These are phyloP conservation scores for Lemur catta DNA, from an alignment of 2,797 vertebrate species.

Conservation along the genomic window DNA sequence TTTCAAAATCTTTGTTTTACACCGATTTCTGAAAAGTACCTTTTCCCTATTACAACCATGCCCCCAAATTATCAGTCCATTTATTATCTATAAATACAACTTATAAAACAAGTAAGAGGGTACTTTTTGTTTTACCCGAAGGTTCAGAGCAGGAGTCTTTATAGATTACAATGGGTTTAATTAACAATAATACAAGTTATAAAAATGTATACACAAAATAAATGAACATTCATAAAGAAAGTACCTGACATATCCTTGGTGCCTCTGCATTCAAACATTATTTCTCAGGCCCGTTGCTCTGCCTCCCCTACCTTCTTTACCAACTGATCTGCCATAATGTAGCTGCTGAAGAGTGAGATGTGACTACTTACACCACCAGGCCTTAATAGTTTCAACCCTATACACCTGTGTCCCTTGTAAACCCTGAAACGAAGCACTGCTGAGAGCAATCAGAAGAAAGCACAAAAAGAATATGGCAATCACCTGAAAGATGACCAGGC, in stretches of 20 bases:
- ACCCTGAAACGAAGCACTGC: neutral
- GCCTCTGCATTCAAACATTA: neutral
- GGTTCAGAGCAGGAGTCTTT: neutral
- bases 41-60: neutral
- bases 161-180: neutral
- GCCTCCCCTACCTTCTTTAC: neutral
- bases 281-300: neutral
- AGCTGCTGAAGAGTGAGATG: neutral
- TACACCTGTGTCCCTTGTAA: neutral
- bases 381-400: neutral
- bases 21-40: neutral
- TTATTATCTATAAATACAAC: neutral
- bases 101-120: neutral
- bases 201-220: neutral
- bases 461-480: neutral
- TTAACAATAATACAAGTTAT: neutral
- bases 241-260: neutral
- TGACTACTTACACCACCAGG: neutral
- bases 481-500: neutral
- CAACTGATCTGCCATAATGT: neutral
- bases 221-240: neutral
- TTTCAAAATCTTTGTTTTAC: slow-evolving; percentile 3
- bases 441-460: neutral
- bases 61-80: neutral
- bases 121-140: neutral